These are phyloP conservation scores for Graphium colonna DNA, from an alignment of 2,888 invertebrate species.

Conservation along the genomic window DNA sequence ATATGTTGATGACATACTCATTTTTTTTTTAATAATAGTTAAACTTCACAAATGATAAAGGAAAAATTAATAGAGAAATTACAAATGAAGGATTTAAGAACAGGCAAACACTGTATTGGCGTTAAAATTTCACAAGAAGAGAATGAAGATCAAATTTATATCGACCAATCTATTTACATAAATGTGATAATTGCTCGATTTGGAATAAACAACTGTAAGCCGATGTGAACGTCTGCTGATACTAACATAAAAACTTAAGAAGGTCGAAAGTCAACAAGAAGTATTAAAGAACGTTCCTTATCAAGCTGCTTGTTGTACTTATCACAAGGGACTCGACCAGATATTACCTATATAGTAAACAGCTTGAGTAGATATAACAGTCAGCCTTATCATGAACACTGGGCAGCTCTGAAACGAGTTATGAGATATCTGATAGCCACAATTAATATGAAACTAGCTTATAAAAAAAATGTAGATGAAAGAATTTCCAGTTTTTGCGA, in stretches of 20 bases:
- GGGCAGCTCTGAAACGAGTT: conserved; percentile 3
- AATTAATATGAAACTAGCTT: background rate
- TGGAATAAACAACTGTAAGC: conserved; percentile 22
- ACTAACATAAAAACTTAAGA: conserved; percentile 5
- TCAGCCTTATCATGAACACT: conserved; percentile 1
- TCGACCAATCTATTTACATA: conserved; percentile 9
- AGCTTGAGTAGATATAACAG: conserved; percentile 17
- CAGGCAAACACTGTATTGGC: conserved; percentile 20
- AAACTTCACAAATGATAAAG: no score
- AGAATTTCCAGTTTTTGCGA: conserved; percentile 29
- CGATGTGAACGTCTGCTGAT: conserved; percentile 18
- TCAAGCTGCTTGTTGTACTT: conserved; percentile 7
- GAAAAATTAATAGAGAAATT: background rate
- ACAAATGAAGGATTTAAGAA: conserved; percentile 25
- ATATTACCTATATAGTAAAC: conserved; percentile 25
- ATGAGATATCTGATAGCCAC: conserved; percentile 4
- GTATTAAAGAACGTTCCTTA: background rate
- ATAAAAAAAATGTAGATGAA: conserved; percentile 21
- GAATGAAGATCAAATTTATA: no score
- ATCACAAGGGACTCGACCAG: conserved; percentile 2
- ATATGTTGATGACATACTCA: no score
- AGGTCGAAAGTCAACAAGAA: no score
- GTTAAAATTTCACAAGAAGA: no score
- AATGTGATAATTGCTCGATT: conserved; percentile 21
- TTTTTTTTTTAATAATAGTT: no score